A percentile compares a stretch with the other conserved stretches of the same genome.
phyloP scores from a whole-genome alignment of 2,888 invertebrate genomes.

The Aphidius colemani region DNA sequence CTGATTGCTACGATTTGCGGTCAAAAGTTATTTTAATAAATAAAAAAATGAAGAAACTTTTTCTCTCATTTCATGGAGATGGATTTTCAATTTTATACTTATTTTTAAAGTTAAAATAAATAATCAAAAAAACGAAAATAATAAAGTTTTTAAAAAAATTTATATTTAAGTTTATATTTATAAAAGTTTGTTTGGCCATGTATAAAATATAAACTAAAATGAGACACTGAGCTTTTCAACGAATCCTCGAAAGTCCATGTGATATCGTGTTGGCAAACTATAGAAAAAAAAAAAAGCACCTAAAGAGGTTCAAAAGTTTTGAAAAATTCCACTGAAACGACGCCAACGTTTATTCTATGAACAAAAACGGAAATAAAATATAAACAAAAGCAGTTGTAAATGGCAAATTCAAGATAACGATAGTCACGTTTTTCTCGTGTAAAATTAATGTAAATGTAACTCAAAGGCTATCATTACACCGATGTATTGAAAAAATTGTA shows the following conservation, averaged over 20 bases:
- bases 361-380: slow-evolving; percentile 40
- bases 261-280: slow-evolving; percentile 18
- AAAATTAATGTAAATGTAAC: slow-evolving; percentile 28
- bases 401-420: slow-evolving; percentile 15
- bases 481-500: too few relatives aligned
- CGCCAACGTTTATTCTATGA: slow-evolving; percentile 38
- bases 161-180: too few relatives aligned
- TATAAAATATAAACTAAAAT: too few relatives aligned
- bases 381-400: slow-evolving; percentile 21
- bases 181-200: neutral
- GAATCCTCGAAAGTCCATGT: slow-evolving; percentile 22
- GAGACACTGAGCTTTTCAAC: neutral
- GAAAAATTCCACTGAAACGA: slow-evolving; percentile 50
- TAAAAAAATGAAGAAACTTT: too few relatives aligned
- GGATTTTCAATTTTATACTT: too few relatives aligned
- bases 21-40: slow-evolving; percentile 9
- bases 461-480: too few relatives aligned
- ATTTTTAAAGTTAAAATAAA: too few relatives aligned
- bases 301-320: slow-evolving; percentile 44
- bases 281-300: slow-evolving; percentile 5
- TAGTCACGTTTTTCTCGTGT: slow-evolving; percentile 55
- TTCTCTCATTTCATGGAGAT: too few relatives aligned
- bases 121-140: too few relatives aligned
- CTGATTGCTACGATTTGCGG: slow-evolving; percentile 4
- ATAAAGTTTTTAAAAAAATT: too few relatives aligned